Evolutionary conservation across 2,888 invertebrate species (phyloP).

Genomic region (Heliconius charithonia): DNA sequence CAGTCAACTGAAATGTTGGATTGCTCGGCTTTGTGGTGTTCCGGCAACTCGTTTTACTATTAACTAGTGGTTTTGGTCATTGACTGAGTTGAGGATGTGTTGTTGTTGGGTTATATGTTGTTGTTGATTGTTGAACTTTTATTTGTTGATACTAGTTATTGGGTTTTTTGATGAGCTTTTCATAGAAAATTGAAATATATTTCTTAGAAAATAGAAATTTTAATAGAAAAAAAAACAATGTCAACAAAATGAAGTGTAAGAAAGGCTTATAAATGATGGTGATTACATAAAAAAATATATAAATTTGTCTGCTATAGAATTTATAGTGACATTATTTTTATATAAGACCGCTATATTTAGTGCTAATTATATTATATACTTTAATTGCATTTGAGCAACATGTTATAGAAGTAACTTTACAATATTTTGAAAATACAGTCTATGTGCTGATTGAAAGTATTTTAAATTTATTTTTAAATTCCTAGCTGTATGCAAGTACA

Average conservation of each 20-base stretch:
- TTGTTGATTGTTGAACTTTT: not conserved
- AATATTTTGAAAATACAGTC: no score
- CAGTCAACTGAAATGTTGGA: constrained; percentile 61
- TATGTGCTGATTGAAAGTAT: no score
- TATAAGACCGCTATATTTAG: not conserved
- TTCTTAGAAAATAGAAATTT: no score
- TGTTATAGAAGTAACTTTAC: not conserved
- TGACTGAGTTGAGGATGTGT: not conserved
- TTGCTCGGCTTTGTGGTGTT: constrained; percentile 50
- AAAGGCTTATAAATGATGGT: no score
- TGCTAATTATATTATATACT: not conserved
- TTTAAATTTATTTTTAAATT: no score
- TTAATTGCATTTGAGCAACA: not conserved
- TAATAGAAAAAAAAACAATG: no score
- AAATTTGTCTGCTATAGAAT: not conserved
- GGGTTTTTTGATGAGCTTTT: not conserved
- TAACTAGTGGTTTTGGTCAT: constrained; percentile 19
- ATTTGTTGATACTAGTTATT: not conserved
- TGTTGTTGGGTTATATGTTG: not conserved
- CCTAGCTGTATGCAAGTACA: no score
- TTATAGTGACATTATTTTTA: no score
- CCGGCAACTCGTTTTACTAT: constrained; percentile 46
- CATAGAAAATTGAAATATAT: no score
- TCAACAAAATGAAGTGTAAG: no score
- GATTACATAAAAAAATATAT: no score